Evolutionary conservation across 2,888 invertebrate species (phyloP).

Genomic region (Calephelis perditalis): DNA sequence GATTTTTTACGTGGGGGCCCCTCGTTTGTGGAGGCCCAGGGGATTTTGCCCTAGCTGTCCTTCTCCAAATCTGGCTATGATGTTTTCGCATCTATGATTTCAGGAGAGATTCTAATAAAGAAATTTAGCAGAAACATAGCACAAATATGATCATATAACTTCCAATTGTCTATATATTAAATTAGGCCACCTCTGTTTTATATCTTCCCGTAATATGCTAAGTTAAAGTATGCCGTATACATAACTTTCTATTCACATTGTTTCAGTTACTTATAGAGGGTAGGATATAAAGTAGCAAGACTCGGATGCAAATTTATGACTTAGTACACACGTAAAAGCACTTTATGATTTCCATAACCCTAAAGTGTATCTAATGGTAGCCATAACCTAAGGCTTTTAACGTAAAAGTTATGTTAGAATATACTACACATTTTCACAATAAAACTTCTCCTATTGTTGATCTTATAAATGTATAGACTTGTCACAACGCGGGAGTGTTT

Average conservation of each 20-base stretch:
- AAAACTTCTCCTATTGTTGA: conserved; percentile 11
- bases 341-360: conserved; percentile 17
- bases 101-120: no score
- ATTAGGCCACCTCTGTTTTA: neutral
- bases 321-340: conserved; percentile 10
- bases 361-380: conserved; percentile 15
- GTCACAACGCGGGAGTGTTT: no score
- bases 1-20: no score
- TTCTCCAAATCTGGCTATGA: no score
- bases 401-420: conserved; percentile 9
- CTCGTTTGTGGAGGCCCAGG: no score
- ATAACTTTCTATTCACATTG: conserved; percentile 3
- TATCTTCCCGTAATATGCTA: no score
- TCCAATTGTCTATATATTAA: no score
- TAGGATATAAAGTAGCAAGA: conserved; percentile 3
- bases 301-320: conserved; percentile 8
- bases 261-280: conserved; percentile 8
- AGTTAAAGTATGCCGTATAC: no score
- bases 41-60: no score
- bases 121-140: no score
- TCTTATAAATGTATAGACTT: neutral
- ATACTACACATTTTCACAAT: conserved; percentile 4
- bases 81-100: no score
- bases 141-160: no score
- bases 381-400: conserved; percentile 13